These are phyloP conservation scores for Myotis vivesi DNA, from an alignment of 2,797 vertebrate species.

Conservation along the genomic window DNA sequence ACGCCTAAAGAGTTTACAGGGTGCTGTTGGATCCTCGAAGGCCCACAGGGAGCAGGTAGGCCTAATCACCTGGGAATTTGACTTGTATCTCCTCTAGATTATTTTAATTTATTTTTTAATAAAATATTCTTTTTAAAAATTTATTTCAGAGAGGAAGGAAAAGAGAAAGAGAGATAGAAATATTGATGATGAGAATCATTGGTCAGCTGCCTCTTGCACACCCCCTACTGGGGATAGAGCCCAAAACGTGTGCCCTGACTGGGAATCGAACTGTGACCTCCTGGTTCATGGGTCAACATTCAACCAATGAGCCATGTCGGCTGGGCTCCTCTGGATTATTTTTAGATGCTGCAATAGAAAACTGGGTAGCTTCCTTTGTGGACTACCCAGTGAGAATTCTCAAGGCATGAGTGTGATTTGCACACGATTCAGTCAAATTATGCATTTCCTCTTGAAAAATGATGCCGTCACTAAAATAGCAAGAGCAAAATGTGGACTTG, in stretches of 20 bases:
- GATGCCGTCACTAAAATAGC: slow-evolving; percentile 17
- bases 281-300: too few relatives aligned
- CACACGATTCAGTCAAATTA: not conserved
- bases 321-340: not conserved
- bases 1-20: not conserved
- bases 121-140: too few relatives aligned
- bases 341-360: not conserved
- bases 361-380: not conserved
- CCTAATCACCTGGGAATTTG: not conserved
- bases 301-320: too few relatives aligned
- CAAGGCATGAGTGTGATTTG: not conserved
- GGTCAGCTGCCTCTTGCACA: too few relatives aligned
- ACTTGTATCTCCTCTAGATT: not conserved
- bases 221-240: too few relatives aligned
- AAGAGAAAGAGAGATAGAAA: too few relatives aligned
- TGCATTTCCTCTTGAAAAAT: slow-evolving; percentile 21
- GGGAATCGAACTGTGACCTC: too few relatives aligned
- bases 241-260: too few relatives aligned
- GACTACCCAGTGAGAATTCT: not conserved
- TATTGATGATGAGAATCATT: too few relatives aligned
- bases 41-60: not conserved
- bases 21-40: not conserved
- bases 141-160: too few relatives aligned
- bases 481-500: not conserved
- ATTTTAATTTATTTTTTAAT: not conserved